Conservation (phyloP, 2,888 invertebrate genomes). For the Tenthredo livida region DNA sequence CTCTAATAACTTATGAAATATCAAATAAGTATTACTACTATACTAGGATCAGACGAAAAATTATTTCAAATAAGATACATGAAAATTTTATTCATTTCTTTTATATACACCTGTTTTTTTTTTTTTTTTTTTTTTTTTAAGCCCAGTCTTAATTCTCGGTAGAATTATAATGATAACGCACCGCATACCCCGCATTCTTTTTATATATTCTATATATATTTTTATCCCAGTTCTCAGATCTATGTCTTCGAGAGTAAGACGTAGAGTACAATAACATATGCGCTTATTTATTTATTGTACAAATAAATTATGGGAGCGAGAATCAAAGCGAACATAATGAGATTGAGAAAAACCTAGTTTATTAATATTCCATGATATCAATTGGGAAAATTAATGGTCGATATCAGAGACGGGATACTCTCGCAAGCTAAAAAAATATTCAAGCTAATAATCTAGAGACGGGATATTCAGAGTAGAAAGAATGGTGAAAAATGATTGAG, state of each 20-base stretch:
- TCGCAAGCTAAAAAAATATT: not conserved
- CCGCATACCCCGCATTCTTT: not conserved
- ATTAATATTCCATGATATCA: not conserved
- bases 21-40: slow-evolving; percentile 63
- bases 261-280: not conserved
- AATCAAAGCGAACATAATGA: not conserved
- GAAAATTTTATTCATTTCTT: not conserved
- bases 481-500: too few species aligned
- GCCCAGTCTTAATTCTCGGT: slow-evolving; percentile 3
- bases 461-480: too few species aligned
- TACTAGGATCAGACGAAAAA: slow-evolving; percentile 54
- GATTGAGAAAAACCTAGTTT: not conserved
- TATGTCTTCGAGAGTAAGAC: not conserved
- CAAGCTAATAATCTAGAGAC: not conserved
- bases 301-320: not conserved
- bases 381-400: not conserved
- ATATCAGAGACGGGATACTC: not conserved
- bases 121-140: too few species aligned
- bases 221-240: not conserved
- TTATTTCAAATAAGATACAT: not conserved
- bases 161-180: not conserved
- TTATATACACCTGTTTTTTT: not conserved
- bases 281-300: slow-evolving; percentile 3
- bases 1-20: slow-evolving; percentile 63
- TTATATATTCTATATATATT: not conserved